A percentile compares a stretch with the other conserved stretches of the same genome.
Conservation (phyloP, 2,113 vertebrate genomes). For the Phaethon lepturus region DNA sequence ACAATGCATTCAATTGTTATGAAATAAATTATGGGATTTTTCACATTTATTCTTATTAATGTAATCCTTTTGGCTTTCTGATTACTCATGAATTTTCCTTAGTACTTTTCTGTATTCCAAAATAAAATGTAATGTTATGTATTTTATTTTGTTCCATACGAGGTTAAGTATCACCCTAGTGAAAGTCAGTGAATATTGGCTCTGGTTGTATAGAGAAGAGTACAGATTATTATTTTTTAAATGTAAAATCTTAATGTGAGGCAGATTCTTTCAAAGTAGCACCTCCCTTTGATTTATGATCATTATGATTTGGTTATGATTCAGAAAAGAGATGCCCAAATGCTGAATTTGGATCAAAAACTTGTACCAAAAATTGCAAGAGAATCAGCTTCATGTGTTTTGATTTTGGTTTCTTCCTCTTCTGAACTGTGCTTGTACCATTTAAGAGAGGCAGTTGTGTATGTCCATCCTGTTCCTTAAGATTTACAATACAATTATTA, state of each 20-base stretch:
- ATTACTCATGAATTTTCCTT: constrained; percentile 33
- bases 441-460: background rate
- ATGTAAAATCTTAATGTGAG: background rate
- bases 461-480: background rate
- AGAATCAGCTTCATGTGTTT: background rate
- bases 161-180: background rate
- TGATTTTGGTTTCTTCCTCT: background rate
- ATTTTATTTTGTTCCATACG: background rate
- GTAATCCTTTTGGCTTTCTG: background rate
- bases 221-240: background rate
- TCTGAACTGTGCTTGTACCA: background rate
- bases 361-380: background rate
- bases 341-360: background rate
- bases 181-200: background rate
- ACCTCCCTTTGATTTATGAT: background rate
- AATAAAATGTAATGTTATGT: background rate
- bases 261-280: background rate
- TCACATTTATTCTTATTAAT: constrained; percentile 28
- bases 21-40: constrained; percentile 1
- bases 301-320: background rate
- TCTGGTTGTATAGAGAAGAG: background rate
- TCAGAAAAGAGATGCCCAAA: background rate
- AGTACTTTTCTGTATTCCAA: background rate
- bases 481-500: background rate
- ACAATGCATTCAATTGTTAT: constrained; percentile 1